phyloP scores from a whole-genome alignment of 2,113 vertebrate genomes.

The Scalopus aquaticus region DNA sequence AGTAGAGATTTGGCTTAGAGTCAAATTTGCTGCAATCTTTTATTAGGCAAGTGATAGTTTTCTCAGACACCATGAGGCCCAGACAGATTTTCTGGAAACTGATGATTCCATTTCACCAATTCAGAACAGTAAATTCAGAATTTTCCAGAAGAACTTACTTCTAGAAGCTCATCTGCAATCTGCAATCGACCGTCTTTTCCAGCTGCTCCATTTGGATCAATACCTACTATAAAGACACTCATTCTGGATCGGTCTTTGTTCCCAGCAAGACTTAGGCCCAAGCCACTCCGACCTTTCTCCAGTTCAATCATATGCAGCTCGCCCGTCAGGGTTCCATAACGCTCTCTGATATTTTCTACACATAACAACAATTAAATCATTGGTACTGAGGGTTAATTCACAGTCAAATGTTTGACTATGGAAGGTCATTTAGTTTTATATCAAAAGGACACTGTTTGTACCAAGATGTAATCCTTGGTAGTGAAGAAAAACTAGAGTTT shows the following conservation, averaged over 20 bases:
- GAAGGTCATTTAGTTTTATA: background rate
- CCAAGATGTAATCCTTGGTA: background rate
- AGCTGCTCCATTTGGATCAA: conserved; percentile 95
- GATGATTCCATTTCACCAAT: background rate
- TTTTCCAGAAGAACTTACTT: conserved; percentile 86
- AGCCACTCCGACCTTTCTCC: conserved; percentile 95
- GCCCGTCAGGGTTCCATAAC: conserved; percentile 92
- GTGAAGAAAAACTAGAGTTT: background rate
- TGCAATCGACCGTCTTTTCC: conserved; percentile 93
- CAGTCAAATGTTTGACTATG: conserved; percentile 26
- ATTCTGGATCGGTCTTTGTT: conserved; percentile 96
- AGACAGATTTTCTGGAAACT: conserved; percentile 21
- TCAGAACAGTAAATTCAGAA: background rate
- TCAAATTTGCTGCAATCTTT: conserved; percentile 26
- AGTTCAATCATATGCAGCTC: conserved; percentile 94
- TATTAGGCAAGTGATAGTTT: conserved; percentile 32
- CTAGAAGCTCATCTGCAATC: conserved; percentile 96
- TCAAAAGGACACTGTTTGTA: conserved; percentile 8
- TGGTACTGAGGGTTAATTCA: conserved; percentile 26
- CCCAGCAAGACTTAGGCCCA: conserved; percentile 98
- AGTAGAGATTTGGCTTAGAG: conserved; percentile 1
- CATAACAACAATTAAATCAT: background rate
- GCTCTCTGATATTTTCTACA: conserved; percentile 90
- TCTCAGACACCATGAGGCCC: background rate
- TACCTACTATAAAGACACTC: conserved; percentile 98